Conservation (phyloP, 1,140 invertebrate genomes). For the Dendrolimus kikuchii region DNA sequence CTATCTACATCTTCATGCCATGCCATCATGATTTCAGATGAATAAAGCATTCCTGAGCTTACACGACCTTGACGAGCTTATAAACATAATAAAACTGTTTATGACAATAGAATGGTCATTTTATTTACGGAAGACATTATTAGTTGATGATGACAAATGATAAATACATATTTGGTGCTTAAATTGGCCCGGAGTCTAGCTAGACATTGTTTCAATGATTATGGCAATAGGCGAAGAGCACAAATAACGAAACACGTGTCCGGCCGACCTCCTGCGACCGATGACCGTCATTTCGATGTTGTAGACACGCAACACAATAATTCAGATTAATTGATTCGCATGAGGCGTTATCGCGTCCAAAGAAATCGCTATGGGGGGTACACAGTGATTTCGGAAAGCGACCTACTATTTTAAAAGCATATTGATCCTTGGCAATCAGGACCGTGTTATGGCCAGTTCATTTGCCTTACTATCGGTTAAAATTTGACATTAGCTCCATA, state of each 20-base stretch:
- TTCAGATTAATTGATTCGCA: conserved; percentile 39
- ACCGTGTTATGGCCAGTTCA: background rate
- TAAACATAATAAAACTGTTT: too few species aligned
- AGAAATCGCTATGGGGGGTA: conserved; percentile 29
- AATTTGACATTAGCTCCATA: too few species aligned
- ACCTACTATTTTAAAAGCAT: conserved; percentile 9
- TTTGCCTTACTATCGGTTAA: too few species aligned
- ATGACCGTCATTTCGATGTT: conserved; percentile 17
- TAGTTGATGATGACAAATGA: too few species aligned
- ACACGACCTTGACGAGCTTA: too few species aligned
- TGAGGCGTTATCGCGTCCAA: conserved; percentile 18
- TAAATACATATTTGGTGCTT: too few species aligned
- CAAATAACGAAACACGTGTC: conserved; percentile 13
- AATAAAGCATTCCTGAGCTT: too few species aligned
- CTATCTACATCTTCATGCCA: too few species aligned
- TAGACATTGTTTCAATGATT: background rate
- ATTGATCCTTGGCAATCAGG: conserved; percentile 3
- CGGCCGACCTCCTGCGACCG: conserved; percentile 7
- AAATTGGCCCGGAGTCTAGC: too few species aligned
- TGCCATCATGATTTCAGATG: too few species aligned
- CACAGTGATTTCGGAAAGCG: conserved; percentile 7
- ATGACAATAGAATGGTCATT: too few species aligned
- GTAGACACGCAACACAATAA: conserved; percentile 30
- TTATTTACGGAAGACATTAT: too few species aligned
- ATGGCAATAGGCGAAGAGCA: background rate